Conservation (phyloP, 2,113 vertebrate genomes). For the Ophiodon elongatus region DNA sequence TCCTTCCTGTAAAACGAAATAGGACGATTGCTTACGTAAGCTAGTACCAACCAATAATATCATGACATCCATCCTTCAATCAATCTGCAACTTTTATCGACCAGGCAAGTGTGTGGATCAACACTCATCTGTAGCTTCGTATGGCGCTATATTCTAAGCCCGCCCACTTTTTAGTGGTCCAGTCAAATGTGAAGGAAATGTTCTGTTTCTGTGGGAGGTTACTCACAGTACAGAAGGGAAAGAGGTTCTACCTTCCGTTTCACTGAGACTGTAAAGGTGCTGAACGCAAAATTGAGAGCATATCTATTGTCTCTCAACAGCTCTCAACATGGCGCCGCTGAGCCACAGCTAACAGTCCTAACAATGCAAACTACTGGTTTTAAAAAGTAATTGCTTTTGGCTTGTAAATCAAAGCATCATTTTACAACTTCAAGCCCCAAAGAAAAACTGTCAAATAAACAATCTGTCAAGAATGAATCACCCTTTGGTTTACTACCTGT, state of each 20-base stretch:
- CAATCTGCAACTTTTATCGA: not conserved
- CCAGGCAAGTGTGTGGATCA: not conserved
- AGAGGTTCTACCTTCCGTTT: too few relatives aligned
- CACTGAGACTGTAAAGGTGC: too few relatives aligned
- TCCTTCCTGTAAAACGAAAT: too few relatives aligned
- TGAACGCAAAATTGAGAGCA: too few relatives aligned
- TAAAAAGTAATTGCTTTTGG: not conserved
- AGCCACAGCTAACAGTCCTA: too few relatives aligned
- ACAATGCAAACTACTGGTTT: too few relatives aligned
- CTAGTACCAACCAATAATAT: not conserved
- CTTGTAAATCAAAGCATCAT: not conserved
- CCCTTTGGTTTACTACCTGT: not conserved
- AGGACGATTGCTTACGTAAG: too few relatives aligned
- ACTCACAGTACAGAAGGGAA: not conserved
- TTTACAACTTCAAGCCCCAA: not conserved
- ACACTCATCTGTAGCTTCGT: not conserved
- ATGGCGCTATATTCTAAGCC: too few relatives aligned
- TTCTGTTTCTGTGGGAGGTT: not conserved
- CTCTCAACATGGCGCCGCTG: too few relatives aligned
- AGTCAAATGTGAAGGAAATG: not conserved
- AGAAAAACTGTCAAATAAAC: not conserved
- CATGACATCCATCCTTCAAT: not conserved
- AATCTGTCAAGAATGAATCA: not conserved
- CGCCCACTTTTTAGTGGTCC: not conserved
- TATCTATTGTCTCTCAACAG: too few relatives aligned